Evolutionary conservation across 2,888 invertebrate species (phyloP), one percentile per base, ranked within the genome.

Genomic region (Meandrusa payeni): DNA sequence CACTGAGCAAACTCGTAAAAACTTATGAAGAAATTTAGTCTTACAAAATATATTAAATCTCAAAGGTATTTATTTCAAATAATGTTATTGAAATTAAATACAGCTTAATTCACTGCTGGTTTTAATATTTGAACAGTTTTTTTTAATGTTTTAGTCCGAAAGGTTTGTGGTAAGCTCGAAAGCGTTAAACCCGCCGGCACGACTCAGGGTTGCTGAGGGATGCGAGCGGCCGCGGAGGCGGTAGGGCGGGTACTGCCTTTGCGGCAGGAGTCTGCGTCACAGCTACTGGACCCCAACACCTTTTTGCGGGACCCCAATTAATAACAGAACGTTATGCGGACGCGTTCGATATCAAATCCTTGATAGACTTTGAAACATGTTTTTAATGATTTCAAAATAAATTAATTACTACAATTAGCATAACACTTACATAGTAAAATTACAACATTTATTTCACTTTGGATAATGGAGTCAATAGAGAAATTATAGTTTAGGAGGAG

Each of bases 201-300:
- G 55, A 47, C 12, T 47, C 42, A 50, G 47, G 51, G 54, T 48
- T 38, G 42, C 41, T 43, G 40, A 58, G 41, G 22, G 41, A 59
- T 64, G 61, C 78, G 78, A 52, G 69, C 63, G 62, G 57, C 62
- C 75, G 51, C 61, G 52, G 50, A 69, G 69, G 62, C 64, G 51
- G 69, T 57, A 68, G 71, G 69, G 67, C 70, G 71, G 70, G 67
- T 67, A 82, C 82, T 82, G 76, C 61, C 67, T 67, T 63, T 79
- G 79, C 80, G 74, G 79, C 83, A 79, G 81, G 78, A 82, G 79
- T 71, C 79, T 83, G 81, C 85, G 85, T 83, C 85, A 83, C 69
- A 68, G 64, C 67, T 61, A 56, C 69, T 72, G 80, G 77, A 78
- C 76, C 78, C 69, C 72, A 75, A 70, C 80, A 81, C 82, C 79